Evolutionary conservation across 1,140 invertebrate species (phyloP).

Genomic region (Callitettix versicolor): DNA sequence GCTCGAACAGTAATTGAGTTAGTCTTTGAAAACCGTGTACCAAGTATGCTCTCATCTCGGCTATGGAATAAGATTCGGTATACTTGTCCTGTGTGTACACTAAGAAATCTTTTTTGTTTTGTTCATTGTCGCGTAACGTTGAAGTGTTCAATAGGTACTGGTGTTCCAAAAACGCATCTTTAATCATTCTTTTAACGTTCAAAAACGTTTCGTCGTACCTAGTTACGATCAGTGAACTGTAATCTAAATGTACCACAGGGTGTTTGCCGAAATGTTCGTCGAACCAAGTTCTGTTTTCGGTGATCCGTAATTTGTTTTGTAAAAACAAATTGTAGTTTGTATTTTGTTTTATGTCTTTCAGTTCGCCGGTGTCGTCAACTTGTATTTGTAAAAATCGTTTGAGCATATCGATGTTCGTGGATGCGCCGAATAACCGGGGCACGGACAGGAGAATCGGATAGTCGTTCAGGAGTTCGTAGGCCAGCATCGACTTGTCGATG

Average conservation of each 20-base stretch:
- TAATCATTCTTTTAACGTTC: not conserved
- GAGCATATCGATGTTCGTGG: not conserved
- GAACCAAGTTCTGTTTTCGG: not conserved
- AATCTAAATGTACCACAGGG: not conserved
- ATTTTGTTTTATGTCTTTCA: not conserved
- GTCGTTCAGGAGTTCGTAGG: not conserved
- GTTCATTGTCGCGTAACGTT: not conserved
- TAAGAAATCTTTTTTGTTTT: slow-evolving; percentile 6
- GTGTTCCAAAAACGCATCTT: not conserved
- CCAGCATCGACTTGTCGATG: not conserved
- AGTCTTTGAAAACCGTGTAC: not conserved
- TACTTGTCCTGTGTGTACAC: not conserved
- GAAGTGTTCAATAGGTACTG: not conserved
- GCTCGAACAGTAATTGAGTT: not conserved
- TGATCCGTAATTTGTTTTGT: not conserved
- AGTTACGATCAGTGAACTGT: not conserved
- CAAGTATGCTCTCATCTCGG: not conserved
- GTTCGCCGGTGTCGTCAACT: not conserved
- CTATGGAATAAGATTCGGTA: not conserved
- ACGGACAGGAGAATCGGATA: not conserved
- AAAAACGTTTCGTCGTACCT: not conserved
- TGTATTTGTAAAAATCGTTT: slow-evolving; percentile 1
- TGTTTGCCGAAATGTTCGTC: not conserved
- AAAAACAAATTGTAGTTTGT: not conserved
- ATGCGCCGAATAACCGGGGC: not conserved